Evolutionary conservation across 2,113 vertebrate species (phyloP).

Genomic region (Engystomops pustulosus): DNA sequence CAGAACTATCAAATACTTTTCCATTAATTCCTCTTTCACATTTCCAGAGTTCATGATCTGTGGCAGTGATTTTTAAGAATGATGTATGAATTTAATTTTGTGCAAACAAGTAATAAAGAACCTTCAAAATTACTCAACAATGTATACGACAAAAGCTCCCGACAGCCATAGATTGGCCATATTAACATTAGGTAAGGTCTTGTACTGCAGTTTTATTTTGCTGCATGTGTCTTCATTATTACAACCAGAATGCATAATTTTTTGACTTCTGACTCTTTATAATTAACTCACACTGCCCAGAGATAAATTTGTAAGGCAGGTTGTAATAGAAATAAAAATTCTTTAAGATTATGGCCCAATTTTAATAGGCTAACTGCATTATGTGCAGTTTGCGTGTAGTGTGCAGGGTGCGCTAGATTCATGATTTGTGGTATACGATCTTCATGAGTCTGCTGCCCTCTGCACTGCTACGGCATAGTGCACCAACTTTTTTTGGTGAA

Average conservation of each 20-base stretch:
- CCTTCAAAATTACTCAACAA: slow-evolving; percentile 65
- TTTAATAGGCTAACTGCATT: no score
- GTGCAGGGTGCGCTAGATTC: no score
- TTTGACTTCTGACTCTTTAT: neutral
- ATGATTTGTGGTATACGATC: no score
- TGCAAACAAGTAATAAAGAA: slow-evolving; percentile 66
- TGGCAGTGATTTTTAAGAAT: slow-evolving; percentile 71
- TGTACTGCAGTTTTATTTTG: slow-evolving; percentile 61
- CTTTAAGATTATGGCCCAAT: no score
- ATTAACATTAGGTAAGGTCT: slow-evolving; percentile 59
- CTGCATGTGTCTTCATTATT: slow-evolving; percentile 61
- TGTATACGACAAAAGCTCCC: slow-evolving; percentile 61
- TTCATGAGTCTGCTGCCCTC: no score
- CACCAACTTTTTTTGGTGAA: no score
- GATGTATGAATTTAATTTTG: slow-evolving; percentile 77
- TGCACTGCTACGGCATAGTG: no score
- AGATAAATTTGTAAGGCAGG: neutral
- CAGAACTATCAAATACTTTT: slow-evolving; percentile 68
- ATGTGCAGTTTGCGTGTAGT: no score
- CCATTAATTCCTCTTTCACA: slow-evolving; percentile 68
- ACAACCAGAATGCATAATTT: neutral
- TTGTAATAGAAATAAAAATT: no score
- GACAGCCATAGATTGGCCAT: no score
- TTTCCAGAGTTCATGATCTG: slow-evolving; percentile 70
- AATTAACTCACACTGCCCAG: no score